Evolutionary conservation across 2,113 vertebrate genomes (phyloP), one percentile per base, ranked within the genome.

Genomic region (Microcebus tavaratra): DNA sequence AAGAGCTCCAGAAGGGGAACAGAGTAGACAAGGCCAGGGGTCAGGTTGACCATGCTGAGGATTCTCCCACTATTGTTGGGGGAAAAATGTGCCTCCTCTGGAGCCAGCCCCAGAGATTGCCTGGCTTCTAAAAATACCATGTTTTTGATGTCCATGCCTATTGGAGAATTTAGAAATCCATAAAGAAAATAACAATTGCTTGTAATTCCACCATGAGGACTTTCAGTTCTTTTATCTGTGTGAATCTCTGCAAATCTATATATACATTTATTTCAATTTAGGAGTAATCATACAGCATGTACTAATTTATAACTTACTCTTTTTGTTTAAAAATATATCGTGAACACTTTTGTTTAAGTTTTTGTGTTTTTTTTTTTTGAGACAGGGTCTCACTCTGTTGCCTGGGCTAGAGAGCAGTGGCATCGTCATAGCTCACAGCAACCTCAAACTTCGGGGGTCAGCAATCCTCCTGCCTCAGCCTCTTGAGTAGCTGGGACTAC

Each of bases 151-250:
- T 78, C 50, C 20, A 27, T 2, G 27, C 39, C 93, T 82, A 82
- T 21, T 96, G 25, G 67, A 81, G 55, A 91, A 84, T 88, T 94
- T 67, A 88, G 78, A 93, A 93, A 89, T 5, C 39, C 29, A 89
- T 27, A 63, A 91, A 79, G 27, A 78, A 97, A 93, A 90, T 61
- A 90, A 50, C 92, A 95, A 61, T 59, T 23, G 39, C 55, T 78
- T 86, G 48, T 34, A 95, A 79, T 82, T 27, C 13, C 12, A 78
- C 78, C 48, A 39, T 10, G 34, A 5, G 21, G 11, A 10, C 61
- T 78, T 78, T 57, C 9, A 42, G 53, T 57, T 92, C 48, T n/a
- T 73, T 78, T 50, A 42, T 8, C 50, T 75, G 21, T 21, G 18
- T 68, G 91, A 87, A 53, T 80, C 61, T 81, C 53, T 88, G 20